Evolutionary conservation across 1,140 invertebrate species (phyloP).

Genomic region (Hermetia illucens): DNA sequence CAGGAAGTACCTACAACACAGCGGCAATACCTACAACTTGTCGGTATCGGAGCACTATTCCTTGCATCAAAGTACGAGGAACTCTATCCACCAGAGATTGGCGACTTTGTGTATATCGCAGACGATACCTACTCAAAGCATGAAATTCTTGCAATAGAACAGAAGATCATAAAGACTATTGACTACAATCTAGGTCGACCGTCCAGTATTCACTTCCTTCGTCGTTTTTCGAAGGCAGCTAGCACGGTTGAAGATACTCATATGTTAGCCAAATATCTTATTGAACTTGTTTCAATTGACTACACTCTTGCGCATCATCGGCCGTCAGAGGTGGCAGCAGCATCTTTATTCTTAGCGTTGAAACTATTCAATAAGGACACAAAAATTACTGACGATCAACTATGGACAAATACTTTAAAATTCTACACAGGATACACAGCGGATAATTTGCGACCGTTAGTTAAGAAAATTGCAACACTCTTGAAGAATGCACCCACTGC

Average conservation of each 20-base stretch:
- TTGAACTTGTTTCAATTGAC: constrained; percentile 73
- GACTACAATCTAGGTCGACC: constrained; percentile 75
- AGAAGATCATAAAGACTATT: constrained; percentile 55
- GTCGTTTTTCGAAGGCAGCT: constrained; percentile 49
- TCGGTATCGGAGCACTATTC: constrained; percentile 82
- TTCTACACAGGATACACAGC: constrained; percentile 46
- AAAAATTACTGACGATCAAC: constrained; percentile 21
- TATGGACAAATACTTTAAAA: constrained; percentile 46
- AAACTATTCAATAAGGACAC: constrained; percentile 32
- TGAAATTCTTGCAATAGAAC: constrained; percentile 77
- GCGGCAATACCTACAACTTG: constrained; percentile 65
- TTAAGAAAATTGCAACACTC: constrained; percentile 40
- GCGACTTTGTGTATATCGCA: constrained; percentile 85
- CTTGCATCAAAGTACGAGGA: constrained; percentile 95
- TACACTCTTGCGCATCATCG: constrained; percentile 66
- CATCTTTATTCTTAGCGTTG: constrained; percentile 37
- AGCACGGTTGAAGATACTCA: constrained; percentile 57
- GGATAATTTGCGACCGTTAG: constrained; percentile 41
- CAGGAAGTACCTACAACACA: constrained; percentile 22
- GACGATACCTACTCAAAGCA: constrained; percentile 72
- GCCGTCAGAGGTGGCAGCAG: constrained; percentile 55
- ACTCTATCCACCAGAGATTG: constrained; percentile 75
- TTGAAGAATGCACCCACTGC: constrained; percentile 39
- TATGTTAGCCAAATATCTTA: constrained; percentile 82
- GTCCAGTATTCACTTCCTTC: constrained; percentile 74